Conservation (phyloP, 2,888 invertebrate species). For the Pelosia muscerda region DNA sequence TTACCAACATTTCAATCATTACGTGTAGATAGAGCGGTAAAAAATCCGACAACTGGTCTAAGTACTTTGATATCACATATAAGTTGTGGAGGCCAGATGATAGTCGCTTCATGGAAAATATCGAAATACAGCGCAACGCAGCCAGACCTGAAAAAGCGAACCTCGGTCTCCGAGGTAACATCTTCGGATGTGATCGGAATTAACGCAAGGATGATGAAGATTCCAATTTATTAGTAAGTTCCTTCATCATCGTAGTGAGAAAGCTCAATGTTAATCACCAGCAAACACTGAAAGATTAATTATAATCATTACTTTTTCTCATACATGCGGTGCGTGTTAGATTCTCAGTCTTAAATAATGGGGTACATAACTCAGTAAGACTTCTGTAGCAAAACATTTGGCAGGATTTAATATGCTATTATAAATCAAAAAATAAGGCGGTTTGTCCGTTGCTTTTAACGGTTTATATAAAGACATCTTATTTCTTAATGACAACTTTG, state of each 20-base stretch:
- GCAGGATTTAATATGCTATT: neutral
- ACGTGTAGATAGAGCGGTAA: too few species aligned
- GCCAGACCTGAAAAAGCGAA: too few species aligned
- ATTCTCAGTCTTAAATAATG: conserved; percentile 48
- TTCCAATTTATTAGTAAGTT: neutral
- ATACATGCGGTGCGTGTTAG: neutral
- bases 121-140: too few species aligned
- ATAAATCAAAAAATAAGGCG: neutral
- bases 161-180: too few species aligned
- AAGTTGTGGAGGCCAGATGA: too few species aligned
- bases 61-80: too few species aligned
- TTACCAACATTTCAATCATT: too few species aligned
- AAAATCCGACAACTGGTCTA: too few species aligned
- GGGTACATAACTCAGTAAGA: conserved; percentile 55
- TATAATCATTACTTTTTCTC: neutral
- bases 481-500: neutral
- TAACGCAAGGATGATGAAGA: too few species aligned
- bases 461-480: neutral
- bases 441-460: conserved; percentile 3
- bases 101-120: too few species aligned
- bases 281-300: conserved; percentile 1
- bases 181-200: too few species aligned
- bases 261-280: neutral
- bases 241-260: too few species aligned
- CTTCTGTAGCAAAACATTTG: conserved; percentile 20